These are phyloP conservation scores for Aradophagus sp. DNA, from an alignment of 1,140 invertebrate genomes.

Conservation along the genomic window DNA sequence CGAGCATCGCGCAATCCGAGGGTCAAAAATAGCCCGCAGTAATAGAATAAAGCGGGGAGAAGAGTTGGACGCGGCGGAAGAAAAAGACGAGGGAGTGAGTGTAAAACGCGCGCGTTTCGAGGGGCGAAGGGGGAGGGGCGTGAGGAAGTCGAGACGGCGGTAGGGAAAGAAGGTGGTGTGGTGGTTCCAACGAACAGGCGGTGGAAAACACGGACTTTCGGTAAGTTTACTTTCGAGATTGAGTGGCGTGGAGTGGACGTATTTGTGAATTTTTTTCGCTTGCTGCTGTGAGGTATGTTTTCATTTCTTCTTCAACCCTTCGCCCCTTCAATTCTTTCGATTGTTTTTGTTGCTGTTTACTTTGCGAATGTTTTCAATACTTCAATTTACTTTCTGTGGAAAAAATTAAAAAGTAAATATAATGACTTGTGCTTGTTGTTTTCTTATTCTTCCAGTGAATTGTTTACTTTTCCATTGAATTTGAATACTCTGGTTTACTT, in stretches of 20 bases:
- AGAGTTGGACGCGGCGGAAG: conserved; percentile 31
- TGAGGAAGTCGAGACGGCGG: conserved; percentile 40
- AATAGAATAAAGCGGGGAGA: conserved; percentile 33
- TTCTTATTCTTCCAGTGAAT: too few relatives aligned
- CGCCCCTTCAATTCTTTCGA: too few relatives aligned
- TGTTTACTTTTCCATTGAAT: too few relatives aligned
- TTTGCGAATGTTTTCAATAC: too few relatives aligned
- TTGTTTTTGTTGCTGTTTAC: too few relatives aligned
- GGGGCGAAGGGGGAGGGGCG: too few relatives aligned
- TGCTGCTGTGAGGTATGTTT: conserved; percentile 26
- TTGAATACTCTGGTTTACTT: too few relatives aligned
- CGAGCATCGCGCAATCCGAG: conserved; percentile 25
- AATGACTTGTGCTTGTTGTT: too few relatives aligned
- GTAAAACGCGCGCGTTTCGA: conserved; percentile 29
- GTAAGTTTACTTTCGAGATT: conserved; percentile 48
- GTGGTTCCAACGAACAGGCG: conserved; percentile 35
- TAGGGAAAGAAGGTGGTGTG: conserved; percentile 53
- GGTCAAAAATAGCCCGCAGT: conserved; percentile 44
- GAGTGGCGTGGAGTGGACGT: conserved; percentile 41
- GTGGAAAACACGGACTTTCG: conserved; percentile 47
- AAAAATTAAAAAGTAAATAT: too few relatives aligned
- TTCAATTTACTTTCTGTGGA: too few relatives aligned
- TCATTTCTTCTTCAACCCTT: too few relatives aligned
- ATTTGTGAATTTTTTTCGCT: conserved; percentile 27
- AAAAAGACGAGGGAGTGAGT: conserved; percentile 48